Base-by-base conservation (phyloP, 2,113 vertebrate species). In the Okapia johnstoni region DNA sequence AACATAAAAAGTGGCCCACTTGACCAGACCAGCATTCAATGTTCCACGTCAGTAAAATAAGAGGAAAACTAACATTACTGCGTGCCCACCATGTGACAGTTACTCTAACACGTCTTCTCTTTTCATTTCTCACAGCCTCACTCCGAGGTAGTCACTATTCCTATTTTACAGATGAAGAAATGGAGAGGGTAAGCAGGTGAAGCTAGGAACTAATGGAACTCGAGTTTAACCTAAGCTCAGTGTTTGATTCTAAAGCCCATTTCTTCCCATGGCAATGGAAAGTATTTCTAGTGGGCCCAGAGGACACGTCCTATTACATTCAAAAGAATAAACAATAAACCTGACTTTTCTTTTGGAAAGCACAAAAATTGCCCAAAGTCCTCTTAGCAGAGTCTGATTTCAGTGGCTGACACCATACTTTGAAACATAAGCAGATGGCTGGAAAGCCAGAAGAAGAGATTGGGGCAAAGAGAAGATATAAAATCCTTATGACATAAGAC, bases 401-500 rank as follows among this genome's bases (percentile, higher is more conserved):
- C 70, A 93, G 70, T 80, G 77, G 40, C 55, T 57, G 58, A 79
- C 15, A 58, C 30, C 88, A 77, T 58, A 80, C 46, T 88, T 96
- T 94, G 70, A 96, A 73, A 80, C 58, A 40, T 92, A 84, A 94
- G 33, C 14, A 92, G 76, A 90, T 76, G 30, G 30, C 54, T 91
- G 55, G 80, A 86, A 95, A 94, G 46, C 50, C 80, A 96, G 87
- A 92, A 90, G 81, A 85, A 66, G 86, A 91, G 55, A 93, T 7
- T 76, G 50, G 60, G 60, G 80, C 23, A 77, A 60, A 70, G 93
- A 91, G 88, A 96, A 93, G 80, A 79, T 76, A 81, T 30, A 96
- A 92, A 97, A 85, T 48, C 52, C 94, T 54, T 40, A 55, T 63
- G 85, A 95, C 76, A 93, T 25, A 91, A 96, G 46, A 94, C 33